These are phyloP conservation scores for Papilio helenus DNA, from an alignment of 1,140 invertebrate genomes.

Conservation along the genomic window DNA sequence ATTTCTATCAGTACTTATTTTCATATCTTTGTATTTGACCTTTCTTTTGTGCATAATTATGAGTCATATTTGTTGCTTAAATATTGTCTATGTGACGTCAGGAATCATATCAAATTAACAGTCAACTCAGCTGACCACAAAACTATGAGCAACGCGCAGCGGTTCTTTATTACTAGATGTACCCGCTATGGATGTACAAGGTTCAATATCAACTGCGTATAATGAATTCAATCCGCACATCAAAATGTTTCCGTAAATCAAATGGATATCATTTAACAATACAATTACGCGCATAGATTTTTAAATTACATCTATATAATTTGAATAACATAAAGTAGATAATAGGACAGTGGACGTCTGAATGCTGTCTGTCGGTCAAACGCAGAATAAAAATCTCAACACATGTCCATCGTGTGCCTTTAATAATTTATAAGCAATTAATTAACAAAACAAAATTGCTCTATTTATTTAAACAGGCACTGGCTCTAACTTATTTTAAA, in stretches of 20 bases:
- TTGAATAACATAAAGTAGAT: not conserved
- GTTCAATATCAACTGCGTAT: not conserved
- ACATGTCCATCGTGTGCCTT: not conserved
- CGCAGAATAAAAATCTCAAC: not conserved
- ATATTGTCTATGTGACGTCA: not conserved
- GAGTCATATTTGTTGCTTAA: no score
- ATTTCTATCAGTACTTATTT: no score
- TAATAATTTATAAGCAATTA: not conserved
- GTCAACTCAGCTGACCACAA: not conserved
- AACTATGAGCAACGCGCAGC: not conserved
- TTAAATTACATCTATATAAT: not conserved
- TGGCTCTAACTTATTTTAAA: not conserved
- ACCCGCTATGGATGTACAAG: constrained; percentile 5
- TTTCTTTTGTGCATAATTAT: no score
- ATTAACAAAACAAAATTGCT: not conserved
- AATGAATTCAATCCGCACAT: not conserved
- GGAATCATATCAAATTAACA: not conserved
- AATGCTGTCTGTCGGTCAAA: not conserved
- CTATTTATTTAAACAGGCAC: not conserved
- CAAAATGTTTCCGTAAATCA: constrained; percentile 18
- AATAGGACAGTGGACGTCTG: not conserved
- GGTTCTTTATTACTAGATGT: not conserved
- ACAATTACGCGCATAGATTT: constrained; percentile 4
- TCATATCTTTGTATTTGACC: no score
- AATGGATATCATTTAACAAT: constrained; percentile 15